phyloP scores from a whole-genome alignment of 2,888 invertebrate species.

The Nudaria mundana region DNA sequence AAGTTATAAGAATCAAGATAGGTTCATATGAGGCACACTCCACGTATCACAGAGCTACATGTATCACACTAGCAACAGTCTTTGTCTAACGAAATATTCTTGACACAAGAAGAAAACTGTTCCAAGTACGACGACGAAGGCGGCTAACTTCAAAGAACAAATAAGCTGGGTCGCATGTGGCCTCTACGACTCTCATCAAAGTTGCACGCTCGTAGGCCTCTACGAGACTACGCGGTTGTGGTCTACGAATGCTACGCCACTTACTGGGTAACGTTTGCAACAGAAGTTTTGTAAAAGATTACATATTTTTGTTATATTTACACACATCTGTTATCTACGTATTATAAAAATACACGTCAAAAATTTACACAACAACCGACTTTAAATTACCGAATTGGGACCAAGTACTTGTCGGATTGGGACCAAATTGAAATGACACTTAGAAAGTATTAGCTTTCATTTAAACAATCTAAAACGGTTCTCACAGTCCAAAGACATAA shows the following conservation, averaged over 20 bases:
- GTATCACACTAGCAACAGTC: constrained; percentile 25
- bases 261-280: constrained; percentile 41
- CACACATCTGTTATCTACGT: too few relatives aligned
- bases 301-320: not conserved
- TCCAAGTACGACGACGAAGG: constrained; percentile 32
- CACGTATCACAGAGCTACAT: constrained; percentile 8
- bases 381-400: too few relatives aligned
- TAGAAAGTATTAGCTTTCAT: too few relatives aligned
- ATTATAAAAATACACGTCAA: too few relatives aligned
- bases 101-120: constrained; percentile 34
- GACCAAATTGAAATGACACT: too few relatives aligned
- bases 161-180: constrained; percentile 59
- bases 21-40: constrained; percentile 16
- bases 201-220: constrained; percentile 58
- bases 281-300: constrained; percentile 13
- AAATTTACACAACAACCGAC: too few relatives aligned
- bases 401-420: too few relatives aligned
- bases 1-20: constrained; percentile 14
- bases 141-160: constrained; percentile 54
- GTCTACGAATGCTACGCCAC: constrained; percentile 34
- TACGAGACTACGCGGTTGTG: constrained; percentile 45
- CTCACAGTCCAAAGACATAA: too few relatives aligned
- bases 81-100: constrained; percentile 32
- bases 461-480: too few relatives aligned
- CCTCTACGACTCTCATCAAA: constrained; percentile 68